Conservation (phyloP, 2,113 vertebrate genomes). For the Seriola quinqueradiata region DNA sequence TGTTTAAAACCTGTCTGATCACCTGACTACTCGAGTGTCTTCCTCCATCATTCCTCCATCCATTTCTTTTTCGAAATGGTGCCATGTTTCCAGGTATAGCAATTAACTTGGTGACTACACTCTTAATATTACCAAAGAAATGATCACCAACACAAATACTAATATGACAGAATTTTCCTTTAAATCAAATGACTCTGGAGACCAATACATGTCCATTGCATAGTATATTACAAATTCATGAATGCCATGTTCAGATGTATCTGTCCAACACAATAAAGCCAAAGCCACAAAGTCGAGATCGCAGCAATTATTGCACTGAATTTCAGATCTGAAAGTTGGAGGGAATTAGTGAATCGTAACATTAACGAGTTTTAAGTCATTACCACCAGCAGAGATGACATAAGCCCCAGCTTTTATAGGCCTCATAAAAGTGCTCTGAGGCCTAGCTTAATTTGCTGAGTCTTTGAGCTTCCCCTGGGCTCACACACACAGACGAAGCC, state of each 20-base stretch:
- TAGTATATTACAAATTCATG: background rate
- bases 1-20: background rate
- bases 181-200: background rate
- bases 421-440: slow-evolving; percentile 70
- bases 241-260: slow-evolving; percentile 10
- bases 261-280: slow-evolving; percentile 26
- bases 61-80: background rate
- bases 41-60: background rate
- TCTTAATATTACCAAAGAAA: background rate
- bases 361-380: slow-evolving; percentile 71
- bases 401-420: slow-evolving; percentile 60
- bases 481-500: slow-evolving; percentile 53
- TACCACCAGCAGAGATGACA: slow-evolving; percentile 75
- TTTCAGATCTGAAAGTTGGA: slow-evolving; percentile 70
- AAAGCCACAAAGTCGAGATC: slow-evolving; percentile 58
- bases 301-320: slow-evolving; percentile 55
- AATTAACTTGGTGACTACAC: background rate
- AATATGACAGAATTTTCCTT: background rate
- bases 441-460: slow-evolving; percentile 55
- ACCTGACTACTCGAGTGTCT: background rate
- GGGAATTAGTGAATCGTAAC: slow-evolving; percentile 71
- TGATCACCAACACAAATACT: background rate
- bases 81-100: background rate
- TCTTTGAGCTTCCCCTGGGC: slow-evolving; percentile 50
- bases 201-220: background rate